Base-by-base conservation (phyloP, 2,797 vertebrate genomes). In the Anguilla anguilla region DNA sequence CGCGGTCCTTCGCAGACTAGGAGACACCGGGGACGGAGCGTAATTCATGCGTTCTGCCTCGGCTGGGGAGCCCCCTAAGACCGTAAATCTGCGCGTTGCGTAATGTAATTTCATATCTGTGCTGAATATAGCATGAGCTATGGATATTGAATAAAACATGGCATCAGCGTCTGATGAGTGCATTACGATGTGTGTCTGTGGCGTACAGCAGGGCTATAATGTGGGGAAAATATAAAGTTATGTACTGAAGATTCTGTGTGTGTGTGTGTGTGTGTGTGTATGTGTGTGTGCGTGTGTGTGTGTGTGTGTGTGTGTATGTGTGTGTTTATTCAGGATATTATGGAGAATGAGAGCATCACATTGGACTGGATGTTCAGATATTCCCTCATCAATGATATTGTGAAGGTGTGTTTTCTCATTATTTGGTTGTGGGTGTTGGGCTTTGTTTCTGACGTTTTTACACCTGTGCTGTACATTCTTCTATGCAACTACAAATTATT, bases 321-420 rank as follows among this genome's bases (percentile, higher is more conserved):
- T 51, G 46, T 1, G 39, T 69, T 49, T 87, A 43, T 90, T 91
- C 91, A 99, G 98, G 98, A 99, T 92, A 98, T 99, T 90, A 89
- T 99, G 94, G 98, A 99, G 93, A 99, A 99, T 0, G 98, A 99
- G 91, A 98, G 97, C 94, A 99, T 99, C 93, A 98, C 97, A 0
- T 93, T 99, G 93, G 98, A 99, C 92, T 99, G 98, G 98, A 98
- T 99, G 97, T 99, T 99, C 91, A 97, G 97, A 91, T 99, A 97
- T 85, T 99, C 98, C 0, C 97, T 99, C 91, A 97, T 98, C 91
- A 97, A 95, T 0, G 98, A 99, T 94, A 98, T 99, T 0, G 96
- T 99, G 9, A 99, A 98, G 97, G 98, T 98, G 86, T 86, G 83
- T 0, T 10, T 22, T 72, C 28, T 19, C 85, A 25, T 57, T 67